Percentiles rank a stretch among this genome's conserved stretches.
Conservation (phyloP, 1,140 invertebrate species). For the Drosophila sulfurigaster region DNA sequence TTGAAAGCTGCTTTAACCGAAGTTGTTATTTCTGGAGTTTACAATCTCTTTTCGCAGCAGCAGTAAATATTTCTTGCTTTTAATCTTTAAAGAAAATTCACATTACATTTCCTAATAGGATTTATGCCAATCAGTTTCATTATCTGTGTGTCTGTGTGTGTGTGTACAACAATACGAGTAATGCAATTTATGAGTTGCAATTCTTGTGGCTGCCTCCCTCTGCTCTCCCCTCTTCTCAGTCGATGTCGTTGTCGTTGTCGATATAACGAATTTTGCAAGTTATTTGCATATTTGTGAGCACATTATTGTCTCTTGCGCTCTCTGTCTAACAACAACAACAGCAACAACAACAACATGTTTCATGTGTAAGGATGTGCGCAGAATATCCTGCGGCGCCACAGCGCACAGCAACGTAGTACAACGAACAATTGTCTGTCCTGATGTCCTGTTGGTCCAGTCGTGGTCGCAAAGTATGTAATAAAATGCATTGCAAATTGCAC, state of each 20-base stretch:
- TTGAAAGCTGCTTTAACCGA: neutral
- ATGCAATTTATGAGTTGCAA: slow-evolving; percentile 56
- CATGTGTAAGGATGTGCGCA: slow-evolving; percentile 70
- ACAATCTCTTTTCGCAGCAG: neutral
- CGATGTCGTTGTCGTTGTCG: slow-evolving; percentile 41
- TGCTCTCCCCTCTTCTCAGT: neutral
- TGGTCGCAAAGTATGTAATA: slow-evolving; percentile 12
- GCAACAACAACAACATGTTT: neutral
- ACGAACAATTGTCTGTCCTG: slow-evolving; percentile 14
- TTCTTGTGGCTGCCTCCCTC: slow-evolving; percentile 35
- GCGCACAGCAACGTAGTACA: slow-evolving; percentile 23
- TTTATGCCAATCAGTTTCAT: slow-evolving; percentile 44
- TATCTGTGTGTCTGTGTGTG: slow-evolving; percentile 16
- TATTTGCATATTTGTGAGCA: slow-evolving; percentile 73
- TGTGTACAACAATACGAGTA: slow-evolving; percentile 43
- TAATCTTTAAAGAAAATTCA: slow-evolving; percentile 32
- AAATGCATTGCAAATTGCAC: slow-evolving; percentile 65
- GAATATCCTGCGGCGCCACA: slow-evolving; percentile 73
- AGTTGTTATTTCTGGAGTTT: neutral
- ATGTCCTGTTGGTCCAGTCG: neutral
- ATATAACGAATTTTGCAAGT: slow-evolving; percentile 67
- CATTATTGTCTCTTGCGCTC: slow-evolving; percentile 40
- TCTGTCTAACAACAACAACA: neutral
- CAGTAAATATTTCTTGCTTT: neutral
- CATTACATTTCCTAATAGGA: slow-evolving; percentile 38